phyloP scores from a whole-genome alignment of 2,797 vertebrate species.

The Eutrigla gurnardus region DNA sequence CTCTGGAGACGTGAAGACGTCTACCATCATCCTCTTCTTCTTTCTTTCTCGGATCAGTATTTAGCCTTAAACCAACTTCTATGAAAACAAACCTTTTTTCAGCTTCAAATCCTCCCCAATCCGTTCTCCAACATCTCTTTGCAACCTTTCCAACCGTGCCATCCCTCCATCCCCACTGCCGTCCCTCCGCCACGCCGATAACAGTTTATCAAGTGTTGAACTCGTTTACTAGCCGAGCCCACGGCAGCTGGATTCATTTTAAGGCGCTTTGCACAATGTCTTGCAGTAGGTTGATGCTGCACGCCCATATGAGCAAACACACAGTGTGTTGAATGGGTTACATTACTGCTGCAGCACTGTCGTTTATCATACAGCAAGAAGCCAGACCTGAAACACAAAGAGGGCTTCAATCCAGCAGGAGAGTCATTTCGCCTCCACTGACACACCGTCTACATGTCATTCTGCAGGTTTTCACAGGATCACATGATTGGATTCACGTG shows the following conservation, averaged over 20 bases:
- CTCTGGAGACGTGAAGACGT: slow-evolving; percentile 14
- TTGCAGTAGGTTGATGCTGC: background rate
- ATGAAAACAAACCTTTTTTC: slow-evolving; percentile 58
- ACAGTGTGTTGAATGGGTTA: slow-evolving; percentile 11
- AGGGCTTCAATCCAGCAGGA: background rate
- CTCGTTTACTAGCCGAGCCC: background rate
- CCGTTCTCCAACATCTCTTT: slow-evolving; percentile 43
- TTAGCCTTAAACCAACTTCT: slow-evolving; percentile 33
- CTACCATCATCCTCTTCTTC: slow-evolving; percentile 2
- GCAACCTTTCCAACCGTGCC: slow-evolving; percentile 32
- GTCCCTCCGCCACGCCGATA: background rate
- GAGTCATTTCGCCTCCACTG: no score
- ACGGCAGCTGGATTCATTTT: slow-evolving; percentile 13
- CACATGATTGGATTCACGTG: no score
- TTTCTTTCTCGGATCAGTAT: slow-evolving; percentile 6
- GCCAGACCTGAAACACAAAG: background rate
- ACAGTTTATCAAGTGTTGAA: slow-evolving; percentile 5
- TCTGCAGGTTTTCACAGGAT: background rate
- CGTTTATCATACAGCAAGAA: background rate
- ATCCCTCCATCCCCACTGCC: slow-evolving; percentile 15
- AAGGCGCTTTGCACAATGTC: background rate
- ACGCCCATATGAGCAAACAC: slow-evolving; percentile 1
- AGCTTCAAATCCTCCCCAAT: slow-evolving; percentile 60
- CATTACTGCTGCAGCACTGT: slow-evolving; percentile 4
- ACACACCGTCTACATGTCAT: background rate